These are phyloP conservation scores for Parelbella ahira DNA, from an alignment of 2,888 invertebrate genomes.

Conservation along the genomic window DNA sequence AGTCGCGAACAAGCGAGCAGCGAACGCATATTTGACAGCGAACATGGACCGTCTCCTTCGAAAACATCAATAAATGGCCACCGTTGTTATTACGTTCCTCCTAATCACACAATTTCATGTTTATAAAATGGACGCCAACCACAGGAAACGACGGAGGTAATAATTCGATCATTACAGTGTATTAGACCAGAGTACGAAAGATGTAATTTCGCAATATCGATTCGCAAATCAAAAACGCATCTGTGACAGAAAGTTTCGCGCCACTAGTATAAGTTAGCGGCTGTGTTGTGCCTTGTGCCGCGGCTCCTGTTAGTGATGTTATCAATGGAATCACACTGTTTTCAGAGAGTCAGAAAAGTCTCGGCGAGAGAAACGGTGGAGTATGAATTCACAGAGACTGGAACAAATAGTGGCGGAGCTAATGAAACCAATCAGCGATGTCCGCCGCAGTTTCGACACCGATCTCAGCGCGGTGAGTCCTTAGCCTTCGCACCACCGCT, in stretches of 20 bases:
- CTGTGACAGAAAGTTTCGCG: constrained; percentile 70
- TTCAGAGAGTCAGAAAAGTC: constrained; percentile 57
- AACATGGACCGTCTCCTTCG: constrained; percentile 57
- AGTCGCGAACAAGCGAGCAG: constrained; percentile 39
- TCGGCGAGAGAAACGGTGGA: constrained; percentile 62
- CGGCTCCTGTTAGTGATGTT: constrained; percentile 59
- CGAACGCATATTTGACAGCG: constrained; percentile 53
- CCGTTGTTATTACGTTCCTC: constrained; percentile 73
- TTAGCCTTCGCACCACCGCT: neutral
- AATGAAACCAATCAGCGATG: constrained; percentile 66
- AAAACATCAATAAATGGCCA: constrained; percentile 80
- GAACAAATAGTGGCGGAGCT: constrained; percentile 70
- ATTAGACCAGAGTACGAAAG: neutral
- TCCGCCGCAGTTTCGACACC: constrained; percentile 65
- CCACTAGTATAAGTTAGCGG: constrained; percentile 39
- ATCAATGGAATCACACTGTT: constrained; percentile 54
- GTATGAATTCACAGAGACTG: constrained; percentile 68
- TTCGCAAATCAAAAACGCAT: constrained; percentile 48
- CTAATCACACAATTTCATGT: constrained; percentile 60
- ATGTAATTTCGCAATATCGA: constrained; percentile 32
- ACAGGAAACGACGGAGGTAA: constrained; percentile 54
- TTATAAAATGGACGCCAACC: constrained; percentile 75
- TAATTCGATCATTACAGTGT: constrained; percentile 27
- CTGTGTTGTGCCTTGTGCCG: constrained; percentile 44
- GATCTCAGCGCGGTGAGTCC: constrained; percentile 66